Evolutionary conservation across 2,113 vertebrate genomes (phyloP).

Genomic region (Alethe castanea): DNA sequence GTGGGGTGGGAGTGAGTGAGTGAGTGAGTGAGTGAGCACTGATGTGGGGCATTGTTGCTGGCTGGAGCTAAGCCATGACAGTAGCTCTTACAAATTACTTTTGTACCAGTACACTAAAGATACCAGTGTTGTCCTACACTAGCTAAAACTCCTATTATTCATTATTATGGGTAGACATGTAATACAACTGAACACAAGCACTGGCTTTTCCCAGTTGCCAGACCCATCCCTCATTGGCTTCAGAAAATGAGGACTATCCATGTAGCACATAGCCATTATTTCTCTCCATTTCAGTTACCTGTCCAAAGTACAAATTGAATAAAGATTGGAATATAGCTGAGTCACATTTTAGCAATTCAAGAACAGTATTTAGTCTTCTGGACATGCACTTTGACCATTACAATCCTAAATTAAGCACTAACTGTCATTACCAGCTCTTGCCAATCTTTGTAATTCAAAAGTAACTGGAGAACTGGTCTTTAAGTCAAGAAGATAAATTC

Average conservation of each 20-base stretch:
- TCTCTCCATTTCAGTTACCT: not conserved
- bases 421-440: not conserved
- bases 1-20: not conserved
- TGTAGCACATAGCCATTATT: not conserved
- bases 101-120: not conserved
- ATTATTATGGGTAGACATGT: not conserved
- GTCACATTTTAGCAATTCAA: not conserved
- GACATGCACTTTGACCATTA: not conserved
- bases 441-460: not conserved
- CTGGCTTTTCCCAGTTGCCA: not conserved
- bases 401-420: not conserved
- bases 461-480: not conserved
- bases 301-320: not conserved
- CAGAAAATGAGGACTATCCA: not conserved
- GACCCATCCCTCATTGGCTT: not conserved
- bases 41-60: fast-evolving
- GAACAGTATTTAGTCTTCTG: not conserved
- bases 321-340: not conserved
- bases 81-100: not conserved
- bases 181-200: not conserved
- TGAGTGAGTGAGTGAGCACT: not conserved
- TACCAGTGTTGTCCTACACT: not conserved
- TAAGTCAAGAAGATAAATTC: not conserved
- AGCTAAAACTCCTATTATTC: not conserved
- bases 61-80: not conserved